phyloP scores from a whole-genome alignment of 2,888 invertebrate species.

The Lasioglossum malachurum region DNA sequence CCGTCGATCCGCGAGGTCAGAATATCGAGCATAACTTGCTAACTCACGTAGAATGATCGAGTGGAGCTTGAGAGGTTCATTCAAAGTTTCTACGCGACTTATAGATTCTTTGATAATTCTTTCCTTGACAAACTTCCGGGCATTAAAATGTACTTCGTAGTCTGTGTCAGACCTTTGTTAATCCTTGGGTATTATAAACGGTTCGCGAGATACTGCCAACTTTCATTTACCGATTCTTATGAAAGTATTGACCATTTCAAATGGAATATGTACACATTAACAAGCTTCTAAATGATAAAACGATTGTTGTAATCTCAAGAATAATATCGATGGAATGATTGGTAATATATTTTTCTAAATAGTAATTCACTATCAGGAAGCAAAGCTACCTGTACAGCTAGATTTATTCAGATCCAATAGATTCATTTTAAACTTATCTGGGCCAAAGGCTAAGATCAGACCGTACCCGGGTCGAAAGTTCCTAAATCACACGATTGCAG shows the following conservation, averaged over 20 bases:
- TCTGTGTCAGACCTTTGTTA: neutral
- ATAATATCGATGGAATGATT: neutral
- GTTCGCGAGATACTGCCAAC: neutral
- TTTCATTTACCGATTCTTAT: neutral
- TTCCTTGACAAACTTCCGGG: neutral
- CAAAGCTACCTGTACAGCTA: neutral
- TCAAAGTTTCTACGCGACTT: neutral
- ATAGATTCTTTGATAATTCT: neutral
- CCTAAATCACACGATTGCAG: neutral
- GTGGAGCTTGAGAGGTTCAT: neutral
- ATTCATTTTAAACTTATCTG: neutral
- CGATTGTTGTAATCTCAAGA: neutral
- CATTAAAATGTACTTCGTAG: neutral
- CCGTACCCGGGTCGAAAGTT: neutral
- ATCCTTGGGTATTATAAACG: neutral
- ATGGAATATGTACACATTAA: too few species aligned
- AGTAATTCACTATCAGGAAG: neutral
- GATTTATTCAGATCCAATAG: neutral
- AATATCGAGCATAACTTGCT: slow-evolving; percentile 20
- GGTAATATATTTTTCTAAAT: neutral
- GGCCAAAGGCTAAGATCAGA: neutral
- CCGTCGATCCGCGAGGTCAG: slow-evolving; percentile 10
- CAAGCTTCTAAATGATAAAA: neutral
- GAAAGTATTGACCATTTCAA: neutral
- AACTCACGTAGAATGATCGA: neutral